Base-by-base conservation (phyloP, 1,140 invertebrate genomes). In the Ganaspis sp. region DNA sequence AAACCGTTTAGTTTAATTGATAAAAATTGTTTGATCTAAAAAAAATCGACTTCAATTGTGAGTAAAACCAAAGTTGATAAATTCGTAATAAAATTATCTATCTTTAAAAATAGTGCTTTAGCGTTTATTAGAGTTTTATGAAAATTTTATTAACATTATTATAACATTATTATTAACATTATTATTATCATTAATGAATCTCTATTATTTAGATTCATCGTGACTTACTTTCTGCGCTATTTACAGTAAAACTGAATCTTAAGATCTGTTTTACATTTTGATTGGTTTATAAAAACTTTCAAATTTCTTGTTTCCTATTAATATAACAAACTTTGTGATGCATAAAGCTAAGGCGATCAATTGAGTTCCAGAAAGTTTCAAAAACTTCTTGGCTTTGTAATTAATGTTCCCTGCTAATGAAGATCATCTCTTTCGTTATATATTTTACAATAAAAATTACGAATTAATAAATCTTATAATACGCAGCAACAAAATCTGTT, bases 181-280 rank as follows among this genome's bases (percentile, higher is more conserved):
- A 11, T 45, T n/a, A n/a, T n/a, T n/a, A n/a, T n/a, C n/a, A 45
- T 45, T 45, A 45, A 45, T 15, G 15, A 45, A 45, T 45, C 40
- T 45, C n/a, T 45, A 11, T n/a, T n/a, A n/a, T 45, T 45, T 45
- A 26, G 21, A 4, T 26, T n/a, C n/a, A n/a, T n/a, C n/a, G n/a
- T n/a, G n/a, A n/a, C n/a, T n/a, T n/a, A n/a, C n/a, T n/a, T n/a
- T n/a, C n/a, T 34, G n/a, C 58, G 8, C 15, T 29, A 29, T 64
- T 64, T 12, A 29, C 23, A 64, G 12, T n/a, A 21, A 29, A 64
- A 29, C 23, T 64, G 21, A 64, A 64, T 26, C 58, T 29, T 64
- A 64, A 64, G 58, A 64, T 64, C 23, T 64, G 58, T 29, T 64
- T 64, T 64, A 26, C 58, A 64, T 64, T 64, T 64, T 64, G 23